Conservation (phyloP, 2,113 vertebrate genomes). For the Poeciliopsis retropinna region DNA sequence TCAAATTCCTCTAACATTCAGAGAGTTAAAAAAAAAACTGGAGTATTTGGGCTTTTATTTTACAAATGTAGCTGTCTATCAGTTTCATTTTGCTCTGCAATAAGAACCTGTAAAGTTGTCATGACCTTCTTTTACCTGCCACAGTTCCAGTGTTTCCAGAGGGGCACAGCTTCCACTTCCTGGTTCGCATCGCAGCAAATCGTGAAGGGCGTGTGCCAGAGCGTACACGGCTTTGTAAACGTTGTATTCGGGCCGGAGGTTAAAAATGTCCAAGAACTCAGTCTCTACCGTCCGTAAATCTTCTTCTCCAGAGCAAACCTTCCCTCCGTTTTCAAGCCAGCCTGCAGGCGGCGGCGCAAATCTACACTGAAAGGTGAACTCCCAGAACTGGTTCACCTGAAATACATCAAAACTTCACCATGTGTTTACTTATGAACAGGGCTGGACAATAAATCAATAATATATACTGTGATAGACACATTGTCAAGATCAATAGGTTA, state of each 20-base stretch:
- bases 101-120: neutral
- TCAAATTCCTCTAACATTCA: neutral
- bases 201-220: slow-evolving; percentile 40
- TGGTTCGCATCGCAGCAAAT: slow-evolving; percentile 35
- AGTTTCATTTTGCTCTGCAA: neutral
- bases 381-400: slow-evolving; percentile 58
- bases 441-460: too few species aligned
- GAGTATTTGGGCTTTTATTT: neutral
- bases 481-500: too few species aligned
- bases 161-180: slow-evolving; percentile 12
- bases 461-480: too few species aligned
- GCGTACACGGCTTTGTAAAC: slow-evolving; percentile 80
- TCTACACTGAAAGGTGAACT: slow-evolving; percentile 51
- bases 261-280: slow-evolving; percentile 56
- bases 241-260: slow-evolving; percentile 72
- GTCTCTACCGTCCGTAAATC: slow-evolving; percentile 42
- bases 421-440: too few species aligned
- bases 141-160: neutral
- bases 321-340: slow-evolving; percentile 23
- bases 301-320: slow-evolving; percentile 68
- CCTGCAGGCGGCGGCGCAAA: slow-evolving; percentile 36
- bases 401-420: neutral
- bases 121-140: slow-evolving; percentile 2
- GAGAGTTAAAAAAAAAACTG: neutral
- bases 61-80: neutral